Percentiles rank a stretch among this genome's conserved stretches.
phyloP scores from a whole-genome alignment of 92 coral and sea anemone species.

The Zoanthus gigantus region DNA sequence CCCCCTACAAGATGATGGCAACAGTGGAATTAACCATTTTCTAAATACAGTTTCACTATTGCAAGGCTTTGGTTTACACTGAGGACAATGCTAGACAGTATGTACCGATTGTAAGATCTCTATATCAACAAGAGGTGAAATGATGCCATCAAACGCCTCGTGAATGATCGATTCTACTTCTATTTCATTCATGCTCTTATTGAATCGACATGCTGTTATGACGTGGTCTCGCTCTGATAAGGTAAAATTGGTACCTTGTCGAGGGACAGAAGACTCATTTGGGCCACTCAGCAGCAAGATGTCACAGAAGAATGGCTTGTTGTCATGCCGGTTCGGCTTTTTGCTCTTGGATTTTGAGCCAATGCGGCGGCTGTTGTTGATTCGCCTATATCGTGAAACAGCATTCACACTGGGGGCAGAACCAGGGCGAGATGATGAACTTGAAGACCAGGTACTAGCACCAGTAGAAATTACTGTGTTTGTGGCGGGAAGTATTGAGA shows the following conservation, averaged over 20 bases:
- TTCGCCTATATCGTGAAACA: slow-evolving; percentile 31
- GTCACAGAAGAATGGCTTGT: slow-evolving; percentile 34
- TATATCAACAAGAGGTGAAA: slow-evolving; percentile 43
- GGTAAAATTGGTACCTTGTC: slow-evolving; percentile 23
- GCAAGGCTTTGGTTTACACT: no score
- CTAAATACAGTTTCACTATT: no score
- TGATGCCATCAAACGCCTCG: slow-evolving; percentile 59
- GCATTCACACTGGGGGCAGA: slow-evolving; percentile 19
- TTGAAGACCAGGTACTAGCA: slow-evolving; percentile 2
- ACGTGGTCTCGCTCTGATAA: slow-evolving; percentile 56
- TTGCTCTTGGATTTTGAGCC: slow-evolving; percentile 6
- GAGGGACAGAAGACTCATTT: slow-evolving; percentile 17
- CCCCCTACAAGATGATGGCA: no score
- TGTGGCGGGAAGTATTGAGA: neutral
- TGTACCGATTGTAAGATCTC: slow-evolving; percentile 22
- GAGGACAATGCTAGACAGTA: no score
- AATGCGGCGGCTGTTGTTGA: slow-evolving; percentile 36
- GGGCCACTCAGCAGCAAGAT: slow-evolving; percentile 41
- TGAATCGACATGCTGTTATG: slow-evolving; percentile 54
- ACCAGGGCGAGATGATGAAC: slow-evolving; percentile 29
- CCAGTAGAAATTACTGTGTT: slow-evolving; percentile 23
- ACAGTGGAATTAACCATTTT: no score
- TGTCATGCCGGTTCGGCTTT: neutral
- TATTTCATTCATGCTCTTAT: slow-evolving; percentile 50
- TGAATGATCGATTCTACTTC: slow-evolving; percentile 52